Evolutionary conservation across 53 echinoderm and acorn worm species (phyloP).

Genomic region (Apostichopus leukothele): DNA sequence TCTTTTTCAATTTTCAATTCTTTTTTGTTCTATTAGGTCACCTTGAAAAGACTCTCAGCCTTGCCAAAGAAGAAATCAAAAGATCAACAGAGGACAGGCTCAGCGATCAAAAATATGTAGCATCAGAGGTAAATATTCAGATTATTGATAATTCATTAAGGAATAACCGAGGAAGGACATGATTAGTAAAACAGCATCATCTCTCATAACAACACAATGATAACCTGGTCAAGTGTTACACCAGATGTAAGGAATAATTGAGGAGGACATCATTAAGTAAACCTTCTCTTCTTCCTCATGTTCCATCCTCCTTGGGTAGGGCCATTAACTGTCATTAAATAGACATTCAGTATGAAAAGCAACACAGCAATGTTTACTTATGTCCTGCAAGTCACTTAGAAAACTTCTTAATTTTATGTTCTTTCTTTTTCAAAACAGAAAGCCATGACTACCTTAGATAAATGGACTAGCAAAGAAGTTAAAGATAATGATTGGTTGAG

Average conservation of each 20-base stretch:
- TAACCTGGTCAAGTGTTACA: too few relatives aligned
- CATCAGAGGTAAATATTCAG: conserved; percentile 69
- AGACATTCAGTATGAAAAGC: too few relatives aligned
- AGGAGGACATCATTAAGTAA: too few relatives aligned
- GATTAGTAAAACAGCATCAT: not conserved
- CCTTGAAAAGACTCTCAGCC: conserved; percentile 78
- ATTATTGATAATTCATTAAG: too few relatives aligned
- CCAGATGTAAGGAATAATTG: too few relatives aligned
- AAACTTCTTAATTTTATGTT: not conserved
- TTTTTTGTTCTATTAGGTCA: conserved; percentile 9
- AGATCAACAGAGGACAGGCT: conserved; percentile 84
- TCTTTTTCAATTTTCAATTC: not conserved
- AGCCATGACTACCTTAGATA: conserved; percentile 96
- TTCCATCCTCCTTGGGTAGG: too few relatives aligned
- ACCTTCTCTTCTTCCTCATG: too few relatives aligned
- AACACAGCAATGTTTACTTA: too few relatives aligned
- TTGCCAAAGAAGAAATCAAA: conserved; percentile 94
- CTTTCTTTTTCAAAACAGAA: conserved; percentile 61
- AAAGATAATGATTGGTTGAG: conserved; percentile 98
- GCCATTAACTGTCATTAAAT: too few relatives aligned
- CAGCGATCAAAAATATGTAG: conserved; percentile 91
- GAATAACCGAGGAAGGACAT: not conserved
- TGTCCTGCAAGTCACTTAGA: too few relatives aligned
- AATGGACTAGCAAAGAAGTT: conserved; percentile 93
- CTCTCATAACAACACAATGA: too few relatives aligned